Conservation (phyloP, 1,140 invertebrate species). For the Nephotettix cincticeps region DNA sequence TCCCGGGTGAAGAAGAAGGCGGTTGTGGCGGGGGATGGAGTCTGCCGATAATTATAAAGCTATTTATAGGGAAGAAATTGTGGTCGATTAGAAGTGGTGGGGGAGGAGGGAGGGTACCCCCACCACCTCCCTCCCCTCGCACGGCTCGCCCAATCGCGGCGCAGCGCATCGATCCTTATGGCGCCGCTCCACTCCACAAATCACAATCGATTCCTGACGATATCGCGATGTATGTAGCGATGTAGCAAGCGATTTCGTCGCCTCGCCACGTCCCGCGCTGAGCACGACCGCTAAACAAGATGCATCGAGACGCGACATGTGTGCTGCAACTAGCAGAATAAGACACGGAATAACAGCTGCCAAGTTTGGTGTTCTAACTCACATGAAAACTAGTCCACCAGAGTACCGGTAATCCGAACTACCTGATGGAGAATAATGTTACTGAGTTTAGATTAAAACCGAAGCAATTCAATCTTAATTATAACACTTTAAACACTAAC, state of each 20-base stretch:
- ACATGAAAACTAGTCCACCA: too few relatives aligned
- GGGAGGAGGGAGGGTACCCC: not conserved
- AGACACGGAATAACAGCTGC: too few relatives aligned
- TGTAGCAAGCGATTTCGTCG: conserved; percentile 5
- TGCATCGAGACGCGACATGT: too few relatives aligned
- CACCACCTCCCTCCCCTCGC: not conserved
- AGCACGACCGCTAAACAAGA: not conserved
- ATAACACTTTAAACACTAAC: too few relatives aligned
- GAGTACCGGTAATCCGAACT: too few relatives aligned
- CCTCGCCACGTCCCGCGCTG: not conserved
- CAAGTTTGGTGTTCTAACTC: too few relatives aligned
- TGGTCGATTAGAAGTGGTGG: not conserved
- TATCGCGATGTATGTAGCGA: not conserved
- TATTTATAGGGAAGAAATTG: conserved; percentile 28
- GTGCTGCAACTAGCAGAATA: too few relatives aligned
- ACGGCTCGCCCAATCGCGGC: not conserved
- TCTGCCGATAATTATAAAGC: conserved; percentile 17
- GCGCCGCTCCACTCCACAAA: not conserved
- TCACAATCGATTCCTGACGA: conserved; percentile 10
- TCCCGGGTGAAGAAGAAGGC: too few relatives aligned
- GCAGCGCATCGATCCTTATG: not conserved
- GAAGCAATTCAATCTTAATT: too few relatives aligned
- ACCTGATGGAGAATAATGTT: too few relatives aligned
- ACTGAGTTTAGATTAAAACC: too few relatives aligned
- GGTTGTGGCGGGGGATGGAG: not conserved